A percentile compares a stretch with the other conserved stretches of the same genome.
Conservation (phyloP, 2,888 invertebrate genomes). For the Drosophila meridiana region DNA sequence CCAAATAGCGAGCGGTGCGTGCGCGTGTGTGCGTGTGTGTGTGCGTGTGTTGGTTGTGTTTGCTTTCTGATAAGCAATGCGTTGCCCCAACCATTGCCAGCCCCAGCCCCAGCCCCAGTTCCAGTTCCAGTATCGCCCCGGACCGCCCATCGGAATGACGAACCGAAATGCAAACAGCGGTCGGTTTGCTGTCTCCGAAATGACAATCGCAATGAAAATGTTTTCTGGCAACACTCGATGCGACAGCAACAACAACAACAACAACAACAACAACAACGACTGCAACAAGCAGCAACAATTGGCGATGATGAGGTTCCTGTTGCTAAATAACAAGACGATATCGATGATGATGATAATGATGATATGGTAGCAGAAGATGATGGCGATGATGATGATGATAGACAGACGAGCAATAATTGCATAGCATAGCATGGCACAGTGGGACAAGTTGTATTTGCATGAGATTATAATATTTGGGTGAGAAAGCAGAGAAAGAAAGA, state of each 20-base stretch:
- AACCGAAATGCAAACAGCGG: conserved; percentile 49
- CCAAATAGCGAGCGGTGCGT: conserved; percentile 50
- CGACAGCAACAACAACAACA: conserved; percentile 13
- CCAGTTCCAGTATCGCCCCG: neutral
- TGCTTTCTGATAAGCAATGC: conserved; percentile 58
- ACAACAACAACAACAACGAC: neutral
- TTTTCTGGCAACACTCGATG: conserved; percentile 36
- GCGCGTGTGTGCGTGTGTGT: conserved; percentile 9
- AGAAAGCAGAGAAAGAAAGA: neutral
- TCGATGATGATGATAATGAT: conserved; percentile 21
- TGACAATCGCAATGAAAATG: conserved; percentile 64
- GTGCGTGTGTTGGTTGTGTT: conserved; percentile 32
- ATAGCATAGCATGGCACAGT: conserved; percentile 36
- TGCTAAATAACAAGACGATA: conserved; percentile 20
- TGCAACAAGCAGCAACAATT: conserved; percentile 18
- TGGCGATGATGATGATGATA: conserved; percentile 10
- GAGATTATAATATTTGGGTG: neutral
- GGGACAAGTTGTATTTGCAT: conserved; percentile 10
- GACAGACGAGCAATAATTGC: conserved; percentile 46
- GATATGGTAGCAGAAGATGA: conserved; percentile 2
- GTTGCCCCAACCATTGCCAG: neutral
- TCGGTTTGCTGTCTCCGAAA: conserved; percentile 26
- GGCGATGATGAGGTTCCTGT: conserved; percentile 18
- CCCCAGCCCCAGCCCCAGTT: neutral
- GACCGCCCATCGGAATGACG: neutral